Conservation (phyloP, 2,113 vertebrate species). For the Chaetura pelagica region DNA sequence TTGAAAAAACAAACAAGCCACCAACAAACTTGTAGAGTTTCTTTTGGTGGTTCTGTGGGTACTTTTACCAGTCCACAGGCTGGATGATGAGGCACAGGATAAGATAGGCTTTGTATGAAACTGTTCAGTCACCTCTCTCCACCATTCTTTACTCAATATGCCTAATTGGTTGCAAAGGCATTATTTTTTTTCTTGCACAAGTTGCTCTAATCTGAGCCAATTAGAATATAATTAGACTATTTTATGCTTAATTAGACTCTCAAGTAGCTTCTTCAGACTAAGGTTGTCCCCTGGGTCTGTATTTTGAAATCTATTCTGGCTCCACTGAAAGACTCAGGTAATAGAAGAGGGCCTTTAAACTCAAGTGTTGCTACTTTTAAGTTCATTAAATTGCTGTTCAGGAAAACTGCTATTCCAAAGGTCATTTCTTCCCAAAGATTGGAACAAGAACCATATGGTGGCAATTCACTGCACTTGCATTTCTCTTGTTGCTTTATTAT, state of each 20-base stretch:
- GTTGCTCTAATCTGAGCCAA: slow-evolving; percentile 39
- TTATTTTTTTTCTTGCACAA: slow-evolving; percentile 51
- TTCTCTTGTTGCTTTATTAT: slow-evolving; percentile 28
- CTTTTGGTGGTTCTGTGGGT: neutral
- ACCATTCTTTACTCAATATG: neutral
- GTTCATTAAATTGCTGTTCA: neutral
- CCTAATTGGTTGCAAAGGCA: neutral
- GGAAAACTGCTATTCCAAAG: neutral
- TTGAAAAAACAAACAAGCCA: neutral
- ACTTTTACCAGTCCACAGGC: neutral
- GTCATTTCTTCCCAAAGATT: neutral
- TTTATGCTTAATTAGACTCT: slow-evolving; percentile 56
- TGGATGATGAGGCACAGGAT: neutral
- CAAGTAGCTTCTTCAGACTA: slow-evolving; percentile 11
- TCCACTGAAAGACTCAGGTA: neutral
- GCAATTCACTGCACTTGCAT: neutral
- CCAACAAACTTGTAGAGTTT: neutral
- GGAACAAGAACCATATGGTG: slow-evolving; percentile 24
- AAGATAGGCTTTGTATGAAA: neutral
- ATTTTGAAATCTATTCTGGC: neutral
- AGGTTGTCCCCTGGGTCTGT: neutral
- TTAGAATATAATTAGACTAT: slow-evolving; percentile 46
- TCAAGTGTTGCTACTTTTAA: neutral
- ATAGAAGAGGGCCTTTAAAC: neutral
- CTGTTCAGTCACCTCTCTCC: neutral